Conservation (phyloP, 2,113 vertebrate genomes). For the Pelecanoides urinatrix region DNA sequence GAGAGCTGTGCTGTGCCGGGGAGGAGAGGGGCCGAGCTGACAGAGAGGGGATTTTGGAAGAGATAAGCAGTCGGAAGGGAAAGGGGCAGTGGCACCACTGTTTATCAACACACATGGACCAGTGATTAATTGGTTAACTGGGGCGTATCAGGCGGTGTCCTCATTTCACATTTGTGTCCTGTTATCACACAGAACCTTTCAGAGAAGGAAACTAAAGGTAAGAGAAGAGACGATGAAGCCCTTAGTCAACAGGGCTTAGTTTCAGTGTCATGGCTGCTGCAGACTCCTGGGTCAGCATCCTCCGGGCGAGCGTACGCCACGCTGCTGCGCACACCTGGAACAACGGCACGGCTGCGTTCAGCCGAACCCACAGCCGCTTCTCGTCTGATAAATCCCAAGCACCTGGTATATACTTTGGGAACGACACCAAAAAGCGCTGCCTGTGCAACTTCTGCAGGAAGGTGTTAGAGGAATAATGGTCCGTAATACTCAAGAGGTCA, state of each 20-base stretch:
- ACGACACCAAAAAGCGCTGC: background rate
- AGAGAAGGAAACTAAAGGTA: background rate
- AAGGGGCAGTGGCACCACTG: background rate
- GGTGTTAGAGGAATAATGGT: background rate
- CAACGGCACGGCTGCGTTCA: rapidly evolving
- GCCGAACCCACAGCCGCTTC: background rate
- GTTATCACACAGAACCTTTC: background rate
- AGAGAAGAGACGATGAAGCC: background rate
- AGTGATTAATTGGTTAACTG: background rate
- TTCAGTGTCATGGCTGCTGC: background rate
- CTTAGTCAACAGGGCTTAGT: background rate
- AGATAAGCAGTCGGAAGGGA: background rate
- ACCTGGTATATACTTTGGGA: background rate
- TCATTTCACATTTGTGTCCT: background rate
- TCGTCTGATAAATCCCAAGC: background rate
- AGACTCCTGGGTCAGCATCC: background rate
- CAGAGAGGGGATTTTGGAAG: background rate
- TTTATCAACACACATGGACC: background rate
- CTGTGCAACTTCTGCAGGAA: background rate
- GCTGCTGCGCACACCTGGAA: background rate
- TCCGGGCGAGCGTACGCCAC: rapidly evolving
- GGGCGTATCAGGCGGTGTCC: background rate
- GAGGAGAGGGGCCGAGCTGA: background rate
- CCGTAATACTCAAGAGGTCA: background rate
- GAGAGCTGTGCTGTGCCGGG: rapidly evolving